phyloP scores from a whole-genome alignment of 2,888 invertebrate genomes.

The Spisula solida region DNA sequence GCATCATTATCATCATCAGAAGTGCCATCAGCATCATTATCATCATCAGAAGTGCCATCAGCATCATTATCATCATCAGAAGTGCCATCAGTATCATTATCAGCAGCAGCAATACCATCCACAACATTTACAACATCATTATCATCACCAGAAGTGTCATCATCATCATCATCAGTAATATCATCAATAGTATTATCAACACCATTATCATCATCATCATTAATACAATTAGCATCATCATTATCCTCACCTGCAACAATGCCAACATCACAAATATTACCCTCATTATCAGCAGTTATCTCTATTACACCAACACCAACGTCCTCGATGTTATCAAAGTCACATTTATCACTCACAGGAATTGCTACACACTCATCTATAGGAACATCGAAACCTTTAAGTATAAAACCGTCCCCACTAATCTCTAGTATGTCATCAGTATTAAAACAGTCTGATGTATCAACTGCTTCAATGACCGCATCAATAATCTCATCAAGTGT shows the following conservation, averaged over 20 bases:
- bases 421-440: background rate
- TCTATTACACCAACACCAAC: background rate
- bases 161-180: background rate
- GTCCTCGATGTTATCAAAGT: background rate
- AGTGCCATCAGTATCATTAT: background rate
- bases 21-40: background rate
- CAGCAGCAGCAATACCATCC: background rate
- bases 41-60: background rate
- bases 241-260: too few relatives aligned
- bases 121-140: background rate
- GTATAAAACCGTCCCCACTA: background rate
- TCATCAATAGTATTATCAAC: background rate
- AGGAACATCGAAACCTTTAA: background rate
- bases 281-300: background rate
- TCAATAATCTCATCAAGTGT: background rate
- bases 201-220: background rate
- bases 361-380: background rate
- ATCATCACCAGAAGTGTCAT: background rate
- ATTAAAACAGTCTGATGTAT: background rate
- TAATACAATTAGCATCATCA: background rate
- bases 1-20: background rate
- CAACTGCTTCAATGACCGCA: background rate
- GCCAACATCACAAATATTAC: background rate
- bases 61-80: background rate
- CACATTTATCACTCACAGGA: background rate